phyloP scores from a whole-genome alignment of 2,797 vertebrate genomes.

The Halcyon leucocephala region DNA sequence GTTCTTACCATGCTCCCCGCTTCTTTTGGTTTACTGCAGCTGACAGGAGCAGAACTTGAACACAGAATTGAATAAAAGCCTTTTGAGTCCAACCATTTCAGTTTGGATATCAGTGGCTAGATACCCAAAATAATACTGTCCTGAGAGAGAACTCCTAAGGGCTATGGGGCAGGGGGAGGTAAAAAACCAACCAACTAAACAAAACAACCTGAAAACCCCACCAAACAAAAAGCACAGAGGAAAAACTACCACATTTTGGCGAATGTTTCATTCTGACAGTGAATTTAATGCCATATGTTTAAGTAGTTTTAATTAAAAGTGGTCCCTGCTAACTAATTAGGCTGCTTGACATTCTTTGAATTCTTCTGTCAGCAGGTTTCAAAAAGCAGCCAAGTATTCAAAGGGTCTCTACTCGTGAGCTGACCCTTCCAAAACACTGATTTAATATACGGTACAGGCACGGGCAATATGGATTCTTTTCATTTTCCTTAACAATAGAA shows the following conservation, averaged over 20 bases:
- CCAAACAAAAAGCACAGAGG: background rate
- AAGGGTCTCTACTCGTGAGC: background rate
- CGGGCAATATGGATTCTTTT: background rate
- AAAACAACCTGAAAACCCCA: background rate
- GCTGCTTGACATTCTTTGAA: slow-evolving; percentile 40
- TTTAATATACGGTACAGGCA: background rate
- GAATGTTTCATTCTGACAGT: background rate
- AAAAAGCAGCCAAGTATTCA: background rate
- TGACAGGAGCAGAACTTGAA: background rate
- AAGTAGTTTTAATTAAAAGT: slow-evolving; percentile 21
- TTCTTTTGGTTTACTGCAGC: background rate
- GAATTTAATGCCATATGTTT: background rate
- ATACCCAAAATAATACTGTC: background rate
- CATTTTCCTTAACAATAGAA: background rate
- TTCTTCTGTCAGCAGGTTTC: slow-evolving; percentile 49
- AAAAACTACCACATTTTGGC: background rate
- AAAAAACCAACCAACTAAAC: too few species aligned
- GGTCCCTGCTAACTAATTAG: background rate
- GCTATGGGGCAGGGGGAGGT: rapidly evolving
- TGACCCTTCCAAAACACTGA: background rate
- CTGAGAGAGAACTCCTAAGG: background rate
- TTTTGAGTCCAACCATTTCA: background rate
- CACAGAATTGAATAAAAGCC: background rate
- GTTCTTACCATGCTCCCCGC: background rate
- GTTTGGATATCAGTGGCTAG: background rate